Conservation (phyloP, 2,797 vertebrate genomes). For the Gadopsis marmoratus region DNA sequence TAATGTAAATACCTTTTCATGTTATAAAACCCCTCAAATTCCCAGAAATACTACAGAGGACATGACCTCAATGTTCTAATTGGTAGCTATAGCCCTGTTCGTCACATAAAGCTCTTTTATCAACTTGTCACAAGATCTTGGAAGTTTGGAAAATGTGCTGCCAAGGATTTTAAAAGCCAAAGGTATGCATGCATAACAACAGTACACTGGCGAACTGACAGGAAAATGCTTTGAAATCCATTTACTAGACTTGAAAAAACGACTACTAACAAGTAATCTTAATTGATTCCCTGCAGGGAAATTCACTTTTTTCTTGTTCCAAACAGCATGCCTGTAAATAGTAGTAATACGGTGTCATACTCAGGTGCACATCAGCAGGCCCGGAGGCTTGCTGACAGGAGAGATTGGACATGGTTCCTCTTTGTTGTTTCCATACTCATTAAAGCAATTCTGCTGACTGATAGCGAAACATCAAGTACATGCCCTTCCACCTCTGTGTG, state of each 20-base stretch:
- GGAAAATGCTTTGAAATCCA: background rate
- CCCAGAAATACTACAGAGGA: background rate
- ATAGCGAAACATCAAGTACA: conserved; percentile 50
- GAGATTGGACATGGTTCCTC: conserved; percentile 46
- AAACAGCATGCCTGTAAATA: conserved; percentile 12
- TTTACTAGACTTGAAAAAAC: background rate
- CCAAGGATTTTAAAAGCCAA: background rate
- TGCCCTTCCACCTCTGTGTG: conserved; percentile 16
- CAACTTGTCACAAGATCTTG: background rate
- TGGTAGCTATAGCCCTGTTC: background rate
- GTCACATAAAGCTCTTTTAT: conserved; percentile 1
- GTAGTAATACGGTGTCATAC: conserved; percentile 21
- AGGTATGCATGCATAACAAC: background rate
- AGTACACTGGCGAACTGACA: background rate
- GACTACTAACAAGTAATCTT: conserved; percentile 4
- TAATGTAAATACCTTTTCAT: background rate
- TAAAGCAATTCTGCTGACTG: conserved; percentile 62
- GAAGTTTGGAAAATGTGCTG: background rate
- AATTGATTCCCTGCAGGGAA: conserved; percentile 5
- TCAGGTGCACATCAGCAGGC: conserved; percentile 44
- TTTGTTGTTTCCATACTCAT: conserved; percentile 55
- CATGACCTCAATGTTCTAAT: background rate
- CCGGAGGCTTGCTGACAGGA: conserved; percentile 45
- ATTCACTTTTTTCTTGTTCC: conserved; percentile 12
- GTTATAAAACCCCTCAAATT: background rate